These are phyloP conservation scores for Minunthozetes semirufus DNA, from an alignment of 2,888 invertebrate genomes.

Conservation along the genomic window DNA sequence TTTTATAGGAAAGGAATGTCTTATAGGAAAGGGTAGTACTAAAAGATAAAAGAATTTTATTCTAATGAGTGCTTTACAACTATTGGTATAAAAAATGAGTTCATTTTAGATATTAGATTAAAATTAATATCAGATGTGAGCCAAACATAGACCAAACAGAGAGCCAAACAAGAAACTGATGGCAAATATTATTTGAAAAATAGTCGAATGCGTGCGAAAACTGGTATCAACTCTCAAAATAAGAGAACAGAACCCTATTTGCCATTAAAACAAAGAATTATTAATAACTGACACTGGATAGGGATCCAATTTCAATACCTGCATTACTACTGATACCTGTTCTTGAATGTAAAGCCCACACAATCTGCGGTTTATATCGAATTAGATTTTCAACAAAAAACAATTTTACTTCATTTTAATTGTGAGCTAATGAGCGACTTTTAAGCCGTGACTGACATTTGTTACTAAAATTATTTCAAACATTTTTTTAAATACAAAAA, in stretches of 20 bases:
- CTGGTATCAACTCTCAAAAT: background rate
- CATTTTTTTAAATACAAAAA: too few species aligned
- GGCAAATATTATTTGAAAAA: background rate
- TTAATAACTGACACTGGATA: background rate
- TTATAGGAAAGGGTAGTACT: background rate
- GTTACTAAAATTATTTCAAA: background rate
- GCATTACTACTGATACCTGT: background rate
- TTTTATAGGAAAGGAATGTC: background rate
- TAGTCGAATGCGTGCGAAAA: conserved; percentile 2
- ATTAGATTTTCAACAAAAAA: background rate
- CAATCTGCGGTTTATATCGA: background rate
- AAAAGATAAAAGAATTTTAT: too few species aligned
- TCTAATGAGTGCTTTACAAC: too few species aligned
- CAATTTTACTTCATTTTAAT: background rate
- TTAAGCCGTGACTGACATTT: conserved; percentile 1
- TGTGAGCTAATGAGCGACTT: background rate
- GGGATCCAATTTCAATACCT: background rate
- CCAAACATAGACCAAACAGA: too few species aligned
- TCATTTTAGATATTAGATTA: too few species aligned
- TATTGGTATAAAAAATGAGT: too few species aligned
- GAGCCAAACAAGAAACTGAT: background rate
- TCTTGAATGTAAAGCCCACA: background rate
- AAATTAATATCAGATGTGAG: too few species aligned
- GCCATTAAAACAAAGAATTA: background rate
- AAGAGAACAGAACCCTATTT: background rate